Percentiles rank a stretch among this genome's conserved stretches.
phyloP scores from a whole-genome alignment of 2,888 invertebrate genomes.

The Stenodera caucasica region DNA sequence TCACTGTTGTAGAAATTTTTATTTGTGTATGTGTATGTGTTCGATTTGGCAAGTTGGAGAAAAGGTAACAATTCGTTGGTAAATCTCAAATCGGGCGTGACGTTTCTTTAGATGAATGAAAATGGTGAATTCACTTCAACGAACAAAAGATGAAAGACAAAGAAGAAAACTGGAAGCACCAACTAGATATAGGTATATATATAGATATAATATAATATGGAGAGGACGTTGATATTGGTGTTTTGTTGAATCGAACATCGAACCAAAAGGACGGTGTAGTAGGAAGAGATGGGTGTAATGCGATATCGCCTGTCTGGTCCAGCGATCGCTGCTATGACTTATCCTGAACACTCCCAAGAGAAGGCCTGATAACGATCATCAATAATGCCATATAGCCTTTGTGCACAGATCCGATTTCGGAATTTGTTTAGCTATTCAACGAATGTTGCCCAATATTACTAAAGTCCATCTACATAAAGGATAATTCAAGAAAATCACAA shows the following conservation, averaged over 20 bases:
- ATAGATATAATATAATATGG: too few relatives aligned
- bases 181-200: too few relatives aligned
- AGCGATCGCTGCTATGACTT: slow-evolving; percentile 42
- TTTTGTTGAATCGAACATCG: not conserved
- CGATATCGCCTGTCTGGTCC: slow-evolving; percentile 42
- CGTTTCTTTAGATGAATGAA: slow-evolving; percentile 28
- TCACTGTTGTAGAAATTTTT: too few relatives aligned
- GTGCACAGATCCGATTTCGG: slow-evolving; percentile 33
- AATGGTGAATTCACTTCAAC: slow-evolving; percentile 17
- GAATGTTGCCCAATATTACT: slow-evolving; percentile 8
- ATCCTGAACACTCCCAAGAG: slow-evolving; percentile 43
- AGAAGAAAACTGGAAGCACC: not conserved
- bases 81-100: slow-evolving; percentile 36
- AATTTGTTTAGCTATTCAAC: slow-evolving; percentile 35
- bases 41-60: slow-evolving; percentile 21
- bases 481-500: not conserved
- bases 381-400: slow-evolving; percentile 38
- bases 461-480: too few relatives aligned
- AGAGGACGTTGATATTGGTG: not conserved
- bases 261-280: too few relatives aligned
- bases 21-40: too few relatives aligned
- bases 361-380: slow-evolving; percentile 43
- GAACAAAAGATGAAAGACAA: slow-evolving; percentile 35
- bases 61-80: slow-evolving; percentile 28
- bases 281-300: slow-evolving; percentile 44